phyloP scores from a whole-genome alignment of 2,113 vertebrate genomes.

The Diadophis punctatus region DNA sequence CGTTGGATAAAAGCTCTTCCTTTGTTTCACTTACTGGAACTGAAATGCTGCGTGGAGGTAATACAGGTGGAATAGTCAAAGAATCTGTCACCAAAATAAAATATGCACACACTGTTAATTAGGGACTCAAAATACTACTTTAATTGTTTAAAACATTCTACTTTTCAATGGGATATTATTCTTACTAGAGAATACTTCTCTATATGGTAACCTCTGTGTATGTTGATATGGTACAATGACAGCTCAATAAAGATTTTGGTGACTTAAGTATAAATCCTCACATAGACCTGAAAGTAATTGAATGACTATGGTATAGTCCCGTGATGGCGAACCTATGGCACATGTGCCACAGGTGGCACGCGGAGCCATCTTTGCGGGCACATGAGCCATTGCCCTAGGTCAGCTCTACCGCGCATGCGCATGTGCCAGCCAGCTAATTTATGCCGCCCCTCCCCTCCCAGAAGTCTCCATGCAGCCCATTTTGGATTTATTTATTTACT shows the following conservation, averaged over 20 bases:
- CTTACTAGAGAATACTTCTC: not conserved
- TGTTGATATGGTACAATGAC: not conserved
- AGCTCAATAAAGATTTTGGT: not conserved
- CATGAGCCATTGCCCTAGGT: too few species aligned
- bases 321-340: too few species aligned
- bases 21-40: slow-evolving; percentile 67
- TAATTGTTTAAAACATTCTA: not conserved
- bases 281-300: not conserved
- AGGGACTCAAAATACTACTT: not conserved
- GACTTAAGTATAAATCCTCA: not conserved
- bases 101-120: not conserved
- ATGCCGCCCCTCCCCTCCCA: too few species aligned
- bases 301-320: not conserved
- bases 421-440: too few species aligned
- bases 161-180: not conserved
- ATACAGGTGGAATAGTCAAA: slow-evolving; percentile 75
- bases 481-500: too few species aligned
- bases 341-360: too few species aligned
- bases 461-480: too few species aligned
- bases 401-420: too few species aligned
- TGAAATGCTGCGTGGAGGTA: slow-evolving; percentile 84
- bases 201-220: not conserved
- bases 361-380: too few species aligned
- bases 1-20: slow-evolving; percentile 55
- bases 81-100: slow-evolving; percentile 66